Evolutionary conservation across 1,140 invertebrate species (phyloP), one percentile per base, ranked within the genome.

Genomic region (Camponotus floridanus): DNA sequence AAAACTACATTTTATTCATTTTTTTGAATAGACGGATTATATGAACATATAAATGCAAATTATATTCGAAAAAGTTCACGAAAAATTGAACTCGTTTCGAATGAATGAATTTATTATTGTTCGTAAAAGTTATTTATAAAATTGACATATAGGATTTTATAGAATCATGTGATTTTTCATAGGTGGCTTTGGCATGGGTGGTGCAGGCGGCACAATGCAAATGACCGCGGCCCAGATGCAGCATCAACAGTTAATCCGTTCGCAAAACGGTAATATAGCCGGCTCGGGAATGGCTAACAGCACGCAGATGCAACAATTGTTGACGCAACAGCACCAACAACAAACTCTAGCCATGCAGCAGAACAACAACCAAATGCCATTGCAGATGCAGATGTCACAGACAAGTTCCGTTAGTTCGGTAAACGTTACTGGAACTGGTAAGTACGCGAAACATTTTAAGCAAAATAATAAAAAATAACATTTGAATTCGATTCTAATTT

Each of bases 261-360:
- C 95, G 18, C 95, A 95, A 85, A 92, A 93, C 79, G 91, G 93
- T 33, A 93, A 92, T 51, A 95, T 95, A 87, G 89, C 91, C 18
- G 93, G 91, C 33, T 80, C 91, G 33, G 92, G 93, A 67, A 94
- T 94, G 93, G 85, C 92, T 39, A 94, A 94, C 64, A 94, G 85
- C 83, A 90, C 93, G 68, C 93, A 95, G 83, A 96, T 96, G 94
- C 96, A 96, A 88, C 95, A 95, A 88, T 93, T 96, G 87, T 92
- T 96, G 21, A 94, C 96, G 91, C 95, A 96, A 87, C 95, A 96
- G 62, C 95, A 95, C 91, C 96, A 96, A 88, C 96, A 96, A 80
- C 96, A 97, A 92, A 95, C 95, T 2, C 93, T 96, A 18, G 96
- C 96, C 89, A 96, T 96, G 95, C 96, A 96, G 90, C 96, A 96